Conservation (phyloP, 2,888 invertebrate species). For the Prosapia bicincta region DNA sequence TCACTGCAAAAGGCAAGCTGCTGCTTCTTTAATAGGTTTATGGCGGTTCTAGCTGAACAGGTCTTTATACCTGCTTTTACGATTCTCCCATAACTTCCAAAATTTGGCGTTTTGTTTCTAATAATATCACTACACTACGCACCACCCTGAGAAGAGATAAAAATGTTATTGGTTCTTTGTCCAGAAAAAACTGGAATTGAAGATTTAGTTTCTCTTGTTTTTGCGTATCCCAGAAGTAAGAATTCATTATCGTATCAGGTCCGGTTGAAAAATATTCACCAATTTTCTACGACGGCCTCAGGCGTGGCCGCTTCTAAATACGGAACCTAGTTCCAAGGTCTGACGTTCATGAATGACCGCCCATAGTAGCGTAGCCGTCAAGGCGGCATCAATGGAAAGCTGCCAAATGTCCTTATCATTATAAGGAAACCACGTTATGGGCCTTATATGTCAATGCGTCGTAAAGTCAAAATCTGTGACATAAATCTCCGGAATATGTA, state of each 20-base stretch:
- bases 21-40: too few species aligned
- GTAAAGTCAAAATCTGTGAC: neutral
- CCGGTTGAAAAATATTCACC: neutral
- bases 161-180: too few species aligned
- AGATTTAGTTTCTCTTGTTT: too few species aligned
- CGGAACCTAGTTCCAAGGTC: neutral
- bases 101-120: too few species aligned
- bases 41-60: too few species aligned
- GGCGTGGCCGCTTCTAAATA: neutral
- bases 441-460: neutral
- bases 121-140: too few species aligned
- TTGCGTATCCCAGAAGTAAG: too few species aligned
- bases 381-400: neutral
- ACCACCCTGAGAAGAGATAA: too few species aligned
- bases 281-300: neutral
- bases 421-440: neutral
- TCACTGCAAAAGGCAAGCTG: too few species aligned
- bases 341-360: neutral
- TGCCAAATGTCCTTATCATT: neutral
- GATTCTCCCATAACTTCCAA: too few species aligned
- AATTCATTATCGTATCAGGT: neutral
- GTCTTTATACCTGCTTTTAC: too few species aligned
- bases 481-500: neutral
- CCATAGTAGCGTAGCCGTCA: neutral
- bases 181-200: too few species aligned